Evolutionary conservation across 2,888 invertebrate species (phyloP), one percentile per base, ranked within the genome.

Genomic region (Microchrysa polita): DNA sequence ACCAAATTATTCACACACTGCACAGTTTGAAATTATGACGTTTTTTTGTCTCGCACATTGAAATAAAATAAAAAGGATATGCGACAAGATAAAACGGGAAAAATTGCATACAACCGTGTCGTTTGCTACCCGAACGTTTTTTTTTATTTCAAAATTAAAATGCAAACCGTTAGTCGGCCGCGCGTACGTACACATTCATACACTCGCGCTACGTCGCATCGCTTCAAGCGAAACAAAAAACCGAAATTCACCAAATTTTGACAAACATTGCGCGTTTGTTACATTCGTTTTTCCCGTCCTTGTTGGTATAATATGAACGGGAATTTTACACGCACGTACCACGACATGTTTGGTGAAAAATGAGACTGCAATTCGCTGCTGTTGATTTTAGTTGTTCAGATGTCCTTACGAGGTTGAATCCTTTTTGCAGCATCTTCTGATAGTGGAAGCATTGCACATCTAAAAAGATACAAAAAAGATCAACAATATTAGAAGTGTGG

Each of bases 241-340:
- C 27, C 27, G 27, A 34, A 20, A 22, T 65, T 65, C 23, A 65
- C 44, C 9, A 65, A 44, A 20, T 7, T 22, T 22, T 44, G 48
- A 44, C 22, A 14, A 48, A 22, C 65, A 65, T 65, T 2, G 65
- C 27, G 27, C n/a, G n/a, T n/a, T n/a, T n/a, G n/a, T 48, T 22
- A 48, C 65, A 48, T 65, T 20, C 65, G 22, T n/a, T 34, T 65
- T 55, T 48, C 10, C 2, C 34, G 48, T 48, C 65, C 65, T 65
- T 44, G 48, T 65, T 44, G 48, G 44, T 65, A 18, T 65, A 44
- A 20, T 16, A 7, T 44, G 48, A 22, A 20, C 22, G 65, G 7
- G 14, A 65, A 48, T 44, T 65, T 48, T 48, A 48, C 48, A 48
- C 12, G 48, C 48, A 48, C 48, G 48, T 48, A 48, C 48, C 48